A percentile compares a stretch with the other conserved stretches of the same genome.
These are phyloP conservation scores for Pampusana beccarii DNA, from an alignment of 2,113 vertebrate genomes.

Conservation along the genomic window DNA sequence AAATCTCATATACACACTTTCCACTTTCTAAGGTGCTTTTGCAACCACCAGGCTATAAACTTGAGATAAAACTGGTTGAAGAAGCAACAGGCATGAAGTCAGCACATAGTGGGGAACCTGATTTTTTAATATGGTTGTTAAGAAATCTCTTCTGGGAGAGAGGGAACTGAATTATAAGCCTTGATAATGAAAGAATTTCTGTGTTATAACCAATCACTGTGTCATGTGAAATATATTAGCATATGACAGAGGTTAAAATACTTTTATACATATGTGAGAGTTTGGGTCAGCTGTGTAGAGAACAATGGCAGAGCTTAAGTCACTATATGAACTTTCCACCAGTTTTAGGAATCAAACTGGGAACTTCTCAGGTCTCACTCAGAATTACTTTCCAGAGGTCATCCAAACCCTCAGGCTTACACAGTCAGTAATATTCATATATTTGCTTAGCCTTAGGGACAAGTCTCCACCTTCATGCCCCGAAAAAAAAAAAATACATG, in stretches of 20 bases:
- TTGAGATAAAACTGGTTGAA: not conserved
- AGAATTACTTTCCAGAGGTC: not conserved
- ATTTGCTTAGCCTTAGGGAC: not conserved
- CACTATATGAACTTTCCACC: rapidly evolving
- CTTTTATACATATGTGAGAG: not conserved
- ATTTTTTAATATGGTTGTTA: not conserved
- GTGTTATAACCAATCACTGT: not conserved
- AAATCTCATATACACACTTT: not conserved
- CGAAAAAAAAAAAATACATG: not conserved
- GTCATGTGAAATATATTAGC: not conserved
- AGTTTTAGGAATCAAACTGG: not conserved
- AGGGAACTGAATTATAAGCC: not conserved
- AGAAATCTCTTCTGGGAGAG: not conserved
- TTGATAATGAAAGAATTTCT: not conserved
- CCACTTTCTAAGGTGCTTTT: not conserved
- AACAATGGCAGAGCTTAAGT: not conserved
- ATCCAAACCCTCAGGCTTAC: not conserved
- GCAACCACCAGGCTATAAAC: not conserved
- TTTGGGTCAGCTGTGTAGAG: not conserved
- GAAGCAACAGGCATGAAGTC: not conserved
- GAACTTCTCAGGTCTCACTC: not conserved
- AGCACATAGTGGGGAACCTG: not conserved
- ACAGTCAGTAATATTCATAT: not conserved
- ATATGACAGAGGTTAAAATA: not conserved
- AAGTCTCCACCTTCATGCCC: not conserved